Evolutionary conservation across 2,888 invertebrate genomes (phyloP), one percentile per base, ranked within the genome.

Genomic region (Peribatodes rhomboidaria): DNA sequence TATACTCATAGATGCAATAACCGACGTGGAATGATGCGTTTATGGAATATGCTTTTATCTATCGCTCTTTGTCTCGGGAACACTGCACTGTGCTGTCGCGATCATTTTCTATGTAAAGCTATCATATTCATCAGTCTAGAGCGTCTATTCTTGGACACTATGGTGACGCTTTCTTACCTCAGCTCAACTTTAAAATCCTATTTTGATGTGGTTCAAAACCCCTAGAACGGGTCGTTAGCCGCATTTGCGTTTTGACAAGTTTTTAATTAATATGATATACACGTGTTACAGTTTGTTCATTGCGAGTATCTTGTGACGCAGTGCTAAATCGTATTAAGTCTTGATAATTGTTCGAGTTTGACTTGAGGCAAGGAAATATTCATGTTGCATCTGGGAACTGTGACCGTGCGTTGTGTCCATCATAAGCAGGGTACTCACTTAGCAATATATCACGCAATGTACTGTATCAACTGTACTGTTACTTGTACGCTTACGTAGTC

Each of bases 11-110:
- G 53, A 65, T 46, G 61, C 57, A 64, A 66, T 66, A 61, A 39
- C 42, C 39, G 52, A 61, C 63, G 65, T 56, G 46, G 49, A 68
- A 60, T 50, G 57, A 47, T 61, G 46, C 65, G 57, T 55, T 54
- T 44, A 69, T 49, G 49, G 60, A 47, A 59, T 62, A 47, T 68
- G 69, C 69, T 68, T 71, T 42, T 61, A 54, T 70, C 65, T 70
- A 67, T 37, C 55, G 69, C 63, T 67, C 16, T 66, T 65, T 67
- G 55, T 65, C 13, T 58, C 53, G 54, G 52, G 44, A 54, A 62
- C 59, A 49, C 56, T 57, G 64, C 65, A 64, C 56, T 53, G 47
- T 67, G 63, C 61, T 18, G 37, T 41, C 52, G 33, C 33, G 46
- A 39, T 49, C 53, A 53, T 50, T 59, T 14, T 46, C 53, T 41